Base-by-base conservation (phyloP, 1,140 invertebrate species). In the Gryllus bimaculatus region DNA sequence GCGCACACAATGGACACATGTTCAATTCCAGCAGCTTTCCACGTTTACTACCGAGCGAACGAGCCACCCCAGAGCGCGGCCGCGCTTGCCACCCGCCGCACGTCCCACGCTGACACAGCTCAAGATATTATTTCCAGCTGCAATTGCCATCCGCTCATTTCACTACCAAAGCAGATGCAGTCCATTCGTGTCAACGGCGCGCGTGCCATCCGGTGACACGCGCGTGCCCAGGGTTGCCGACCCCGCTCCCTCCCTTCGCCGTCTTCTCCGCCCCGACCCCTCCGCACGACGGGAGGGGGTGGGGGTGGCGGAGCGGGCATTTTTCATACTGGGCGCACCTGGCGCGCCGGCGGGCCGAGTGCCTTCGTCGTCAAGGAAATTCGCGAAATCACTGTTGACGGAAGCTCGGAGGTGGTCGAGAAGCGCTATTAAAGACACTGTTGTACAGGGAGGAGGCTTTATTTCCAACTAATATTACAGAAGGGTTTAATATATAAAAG, bases 231-330 rank as follows among this genome's bases (percentile, higher is more conserved):
- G 54, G 54, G 54, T 13, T 13, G 26, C 26, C 10, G 54, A 66
- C 54, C 78, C 39, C 73, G 18, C 78, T 12, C 75, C 73, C n/a
- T n/a, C 48, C 75, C 80, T 8, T 39, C 74, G 47, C 20, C 10
- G 10, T 75, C 47, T n/a, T n/a, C 74, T 20, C 74, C 1, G 2
- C 74, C 10, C 74, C 26, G 26, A n/a, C n/a, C n/a, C 26, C 26
- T 39, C 26, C 26, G 26, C n/a, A n/a, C n/a, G n/a, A n/a, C n/a
- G n/a, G n/a, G n/a, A n/a, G n/a, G n/a, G n/a, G n/a, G n/a, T n/a
- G n/a, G n/a, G n/a, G n/a, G n/a, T n/a, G n/a, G n/a, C n/a, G 26
- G 26, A 5, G 26, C 26, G 26, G 26, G 26, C 1, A 39, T 39
- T 39, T 39, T 39, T 39, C 26, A 39, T 39, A 39, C 5, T 1